Evolutionary conservation across 2,797 vertebrate species (phyloP).

Genomic region (Poecilia gillii): DNA sequence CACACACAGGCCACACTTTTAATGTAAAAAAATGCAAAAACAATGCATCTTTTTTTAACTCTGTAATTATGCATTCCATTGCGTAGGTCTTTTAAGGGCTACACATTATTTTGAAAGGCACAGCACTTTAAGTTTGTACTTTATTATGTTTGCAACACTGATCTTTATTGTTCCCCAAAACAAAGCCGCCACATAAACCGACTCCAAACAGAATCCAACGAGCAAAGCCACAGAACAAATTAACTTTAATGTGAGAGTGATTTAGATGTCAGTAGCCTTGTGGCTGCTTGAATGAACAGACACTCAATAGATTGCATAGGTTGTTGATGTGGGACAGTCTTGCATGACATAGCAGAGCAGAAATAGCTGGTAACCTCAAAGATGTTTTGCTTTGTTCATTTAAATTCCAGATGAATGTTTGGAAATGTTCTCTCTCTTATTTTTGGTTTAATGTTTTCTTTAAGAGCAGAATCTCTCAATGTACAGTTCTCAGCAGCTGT

Average conservation of each 20-base stretch:
- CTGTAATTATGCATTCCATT: not conserved
- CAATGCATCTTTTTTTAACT: not conserved
- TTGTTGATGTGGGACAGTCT: constrained; percentile 67
- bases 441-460: constrained; percentile 3
- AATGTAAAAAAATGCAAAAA: not conserved
- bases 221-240: constrained; percentile 65
- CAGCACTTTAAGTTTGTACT: not conserved
- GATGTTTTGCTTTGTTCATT: constrained; percentile 28
- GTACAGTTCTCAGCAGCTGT: constrained; percentile 34
- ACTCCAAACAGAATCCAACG: constrained; percentile 30
- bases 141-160: not conserved
- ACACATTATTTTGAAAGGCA: not conserved
- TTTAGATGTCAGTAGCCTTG: constrained; percentile 55
- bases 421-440: constrained; percentile 22
- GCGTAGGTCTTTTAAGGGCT: not conserved
- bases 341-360: constrained; percentile 53
- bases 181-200: not conserved
- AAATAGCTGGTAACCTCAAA: constrained; percentile 42
- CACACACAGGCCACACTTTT: not conserved
- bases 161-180: not conserved
- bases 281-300: constrained; percentile 59
- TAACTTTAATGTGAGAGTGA: constrained; percentile 70
- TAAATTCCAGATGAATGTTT: constrained; percentile 26
- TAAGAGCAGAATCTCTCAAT: constrained; percentile 27
- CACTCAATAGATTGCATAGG: constrained; percentile 75